Evolutionary conservation across 2,888 invertebrate genomes (phyloP), one percentile per base, ranked within the genome.

Genomic region (Stenichneumon culpator): DNA sequence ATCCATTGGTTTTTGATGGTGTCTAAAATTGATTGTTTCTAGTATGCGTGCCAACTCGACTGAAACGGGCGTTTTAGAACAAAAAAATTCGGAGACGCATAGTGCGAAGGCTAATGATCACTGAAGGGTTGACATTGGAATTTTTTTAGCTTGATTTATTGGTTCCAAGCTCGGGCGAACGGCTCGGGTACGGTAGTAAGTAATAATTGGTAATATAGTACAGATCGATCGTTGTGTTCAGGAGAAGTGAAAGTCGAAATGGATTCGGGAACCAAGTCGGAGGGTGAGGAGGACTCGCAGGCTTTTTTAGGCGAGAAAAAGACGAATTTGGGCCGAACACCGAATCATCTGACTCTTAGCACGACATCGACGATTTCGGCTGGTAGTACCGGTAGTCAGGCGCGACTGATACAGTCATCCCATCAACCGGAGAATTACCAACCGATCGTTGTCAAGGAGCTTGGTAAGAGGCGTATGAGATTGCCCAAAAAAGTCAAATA

Each of bases 361-460:
- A 98, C 98, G 92, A 98, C 98, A 90, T 98, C 98, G 91, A 98
- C 98, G 87, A 95, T 98, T 93, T 98, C 98, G 90, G 98, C 98
- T 86, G 98, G 98, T 93, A 98, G 98, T 94, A 98, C 98, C 75
- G 97, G 98, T 92, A 98, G 98, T 94, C 98, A 98, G 95, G 98
- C 98, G 84, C 96, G 98, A 92, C 96, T 98, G 93, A 98, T 98
- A 93, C 98, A 98, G 95, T 98, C 98, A 89, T 98, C 98, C 89
- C 97, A 98, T 94, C 98, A 98, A 92, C 98, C 98, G 83, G 97
- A 98, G 91, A 97, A 97, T 94, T 98, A 98, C 95, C 98, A 98
- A 92, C 98, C 98, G 83, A 96, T 97, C 90, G 96, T 97, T 94
- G 96, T 97, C 93, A 97, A 97, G 95, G 98, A 98, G 95, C 95